Evolutionary conservation across 2,888 invertebrate species (phyloP).

Genomic region (Cerastoderma edule): DNA sequence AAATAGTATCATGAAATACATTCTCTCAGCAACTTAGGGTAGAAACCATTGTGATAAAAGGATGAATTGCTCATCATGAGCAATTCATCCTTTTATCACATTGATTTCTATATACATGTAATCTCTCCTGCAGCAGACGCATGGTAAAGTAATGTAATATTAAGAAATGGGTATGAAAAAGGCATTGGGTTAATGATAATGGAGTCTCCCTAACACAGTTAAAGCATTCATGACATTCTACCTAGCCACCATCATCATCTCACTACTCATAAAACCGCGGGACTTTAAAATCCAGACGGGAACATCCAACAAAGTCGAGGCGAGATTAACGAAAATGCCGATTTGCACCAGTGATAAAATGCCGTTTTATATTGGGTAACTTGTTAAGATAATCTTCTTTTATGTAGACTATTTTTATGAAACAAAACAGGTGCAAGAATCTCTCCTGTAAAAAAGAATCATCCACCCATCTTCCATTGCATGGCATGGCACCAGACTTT

Average conservation of each 20-base stretch:
- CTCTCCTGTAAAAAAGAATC: too few relatives aligned
- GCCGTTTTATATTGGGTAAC: slow-evolving; percentile 24
- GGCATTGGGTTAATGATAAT: background rate
- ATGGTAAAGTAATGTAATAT: background rate
- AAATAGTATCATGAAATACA: too few relatives aligned
- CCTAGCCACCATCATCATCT: background rate
- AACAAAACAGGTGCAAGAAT: slow-evolving; percentile 41
- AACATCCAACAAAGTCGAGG: slow-evolving; percentile 6
- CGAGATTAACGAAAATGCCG: slow-evolving; percentile 22
- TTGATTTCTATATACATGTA: background rate
- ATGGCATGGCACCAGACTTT: too few relatives aligned
- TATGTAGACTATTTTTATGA: slow-evolving; percentile 24
- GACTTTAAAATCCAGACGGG: slow-evolving; percentile 10
- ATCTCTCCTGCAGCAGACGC: background rate
- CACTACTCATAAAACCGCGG: slow-evolving; percentile 17
- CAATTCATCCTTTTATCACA: background rate
- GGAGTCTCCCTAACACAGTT: too few relatives aligned
- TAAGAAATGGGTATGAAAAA: too few relatives aligned
- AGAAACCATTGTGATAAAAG: background rate
- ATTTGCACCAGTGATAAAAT: slow-evolving; percentile 22
- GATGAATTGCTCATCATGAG: slow-evolving; percentile 1
- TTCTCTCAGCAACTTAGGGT: background rate
- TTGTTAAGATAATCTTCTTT: slow-evolving; percentile 21
- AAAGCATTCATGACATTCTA: slow-evolving; percentile 16
- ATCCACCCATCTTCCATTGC: too few relatives aligned